Conservation (phyloP, 2,888 invertebrate genomes). For the Cyclophora albipunctata region DNA sequence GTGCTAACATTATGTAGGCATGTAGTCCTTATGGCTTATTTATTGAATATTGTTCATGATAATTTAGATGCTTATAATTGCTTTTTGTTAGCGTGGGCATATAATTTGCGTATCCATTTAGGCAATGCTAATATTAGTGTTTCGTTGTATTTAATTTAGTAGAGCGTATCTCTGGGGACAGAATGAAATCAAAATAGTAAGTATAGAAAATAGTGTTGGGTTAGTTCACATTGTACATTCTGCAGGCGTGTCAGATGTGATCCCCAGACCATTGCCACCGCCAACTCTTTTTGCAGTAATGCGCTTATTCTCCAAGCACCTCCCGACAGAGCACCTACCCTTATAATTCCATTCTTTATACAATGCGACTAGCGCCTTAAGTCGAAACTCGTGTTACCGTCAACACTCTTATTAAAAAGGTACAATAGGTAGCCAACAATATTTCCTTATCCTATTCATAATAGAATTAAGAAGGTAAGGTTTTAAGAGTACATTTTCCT, state of each 20-base stretch:
- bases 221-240: constrained; percentile 66
- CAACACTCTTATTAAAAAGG: constrained; percentile 39
- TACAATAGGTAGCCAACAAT: constrained; percentile 38
- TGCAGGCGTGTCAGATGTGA: constrained; percentile 42
- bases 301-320: constrained; percentile 56
- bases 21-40: too few species aligned
- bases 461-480: constrained; percentile 31
- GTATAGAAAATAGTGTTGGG: constrained; percentile 21
- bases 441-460: constrained; percentile 37
- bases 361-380: constrained; percentile 52
- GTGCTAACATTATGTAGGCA: constrained; percentile 11
- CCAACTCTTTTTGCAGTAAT: constrained; percentile 58
- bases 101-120: too few species aligned
- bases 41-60: too few species aligned
- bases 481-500: constrained; percentile 25
- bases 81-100: too few species aligned
- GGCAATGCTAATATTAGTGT: too few species aligned
- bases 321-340: constrained; percentile 43
- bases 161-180: constrained; percentile 27
- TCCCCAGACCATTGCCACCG: not conserved
- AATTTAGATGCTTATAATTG: too few species aligned
- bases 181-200: too few species aligned
- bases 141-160: too few species aligned
- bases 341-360: constrained; percentile 62
- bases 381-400: constrained; percentile 61